A percentile compares a stretch with the other conserved stretches of the same genome.
These are phyloP conservation scores for Melanogrammus aeglefinus DNA, from an alignment of 2,797 vertebrate genomes.

Conservation along the genomic window DNA sequence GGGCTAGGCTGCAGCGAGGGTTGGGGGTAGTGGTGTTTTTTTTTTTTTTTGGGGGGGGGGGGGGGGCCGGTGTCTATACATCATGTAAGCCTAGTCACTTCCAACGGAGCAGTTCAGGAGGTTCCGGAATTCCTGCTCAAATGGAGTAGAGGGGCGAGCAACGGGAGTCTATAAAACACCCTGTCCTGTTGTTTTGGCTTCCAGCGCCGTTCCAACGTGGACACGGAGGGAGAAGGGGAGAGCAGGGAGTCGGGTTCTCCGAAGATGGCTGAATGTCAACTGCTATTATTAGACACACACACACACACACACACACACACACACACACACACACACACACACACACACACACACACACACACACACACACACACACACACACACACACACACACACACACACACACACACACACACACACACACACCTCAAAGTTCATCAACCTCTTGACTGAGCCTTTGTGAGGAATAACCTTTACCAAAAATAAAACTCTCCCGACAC, in stretches of 20 bases:
- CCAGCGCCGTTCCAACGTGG: conserved; percentile 44
- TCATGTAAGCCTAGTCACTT: conserved; percentile 14
- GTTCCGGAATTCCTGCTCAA: conserved; percentile 11
- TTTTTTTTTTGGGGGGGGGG: background rate
- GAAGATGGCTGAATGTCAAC: conserved; percentile 64
- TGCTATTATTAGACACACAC: conserved; percentile 55
- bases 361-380: background rate
- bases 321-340: background rate
- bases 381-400: background rate
- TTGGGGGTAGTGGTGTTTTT: background rate
- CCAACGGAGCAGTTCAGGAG: conserved; percentile 15
- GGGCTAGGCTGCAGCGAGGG: conserved; percentile 1
- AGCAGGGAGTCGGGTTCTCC: conserved; percentile 53
- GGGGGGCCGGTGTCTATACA: background rate
- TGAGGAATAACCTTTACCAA: conserved; percentile 24
- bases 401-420: background rate
- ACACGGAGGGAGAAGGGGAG: conserved; percentile 32
- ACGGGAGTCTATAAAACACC: conserved; percentile 29
- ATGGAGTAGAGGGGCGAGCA: conserved; percentile 1
- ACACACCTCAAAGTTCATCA: conserved; percentile 5
- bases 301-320: background rate
- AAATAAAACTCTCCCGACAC: conserved; percentile 25
- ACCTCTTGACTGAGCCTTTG: background rate
- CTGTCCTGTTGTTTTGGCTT: conserved; percentile 31
- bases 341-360: too few species aligned